These are phyloP conservation scores for Casuarius casuarius DNA, from an alignment of 2,113 vertebrate species.

Conservation along the genomic window DNA sequence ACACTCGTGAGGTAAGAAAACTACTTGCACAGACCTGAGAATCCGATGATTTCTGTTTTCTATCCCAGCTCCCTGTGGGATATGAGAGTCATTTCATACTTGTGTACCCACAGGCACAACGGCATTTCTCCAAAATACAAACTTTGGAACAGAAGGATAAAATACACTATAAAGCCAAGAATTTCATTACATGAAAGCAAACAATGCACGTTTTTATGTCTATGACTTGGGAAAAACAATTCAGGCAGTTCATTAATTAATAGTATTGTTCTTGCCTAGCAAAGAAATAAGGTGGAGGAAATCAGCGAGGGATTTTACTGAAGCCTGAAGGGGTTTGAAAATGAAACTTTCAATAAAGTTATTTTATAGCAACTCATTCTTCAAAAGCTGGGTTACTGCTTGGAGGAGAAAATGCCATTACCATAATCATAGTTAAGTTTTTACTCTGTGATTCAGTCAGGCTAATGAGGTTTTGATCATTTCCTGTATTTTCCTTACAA, in stretches of 20 bases:
- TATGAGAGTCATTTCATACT: conserved; percentile 4
- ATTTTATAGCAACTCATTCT: neutral
- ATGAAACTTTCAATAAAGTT: neutral
- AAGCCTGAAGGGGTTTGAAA: neutral
- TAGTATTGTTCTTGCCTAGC: neutral
- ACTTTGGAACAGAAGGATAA: neutral
- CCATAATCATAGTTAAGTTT: neutral
- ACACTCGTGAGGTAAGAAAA: neutral
- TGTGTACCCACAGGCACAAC: neutral
- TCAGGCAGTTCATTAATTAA: neutral
- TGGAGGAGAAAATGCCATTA: neutral
- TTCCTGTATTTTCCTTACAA: neutral
- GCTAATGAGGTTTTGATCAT: neutral
- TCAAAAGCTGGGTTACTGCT: neutral
- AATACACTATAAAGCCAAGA: neutral
- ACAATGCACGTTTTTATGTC: neutral
- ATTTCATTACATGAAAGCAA: neutral
- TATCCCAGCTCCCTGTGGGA: neutral
- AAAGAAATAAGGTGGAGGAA: neutral
- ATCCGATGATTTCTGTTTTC: neutral
- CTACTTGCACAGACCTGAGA: neutral
- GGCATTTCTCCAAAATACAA: neutral
- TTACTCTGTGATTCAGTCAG: neutral
- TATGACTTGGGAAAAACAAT: neutral
- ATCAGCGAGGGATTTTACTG: neutral